Percentiles rank a stretch among this genome's conserved stretches.
phyloP scores from a whole-genome alignment of 2,797 vertebrate species.

The Pangasius larnaudii region DNA sequence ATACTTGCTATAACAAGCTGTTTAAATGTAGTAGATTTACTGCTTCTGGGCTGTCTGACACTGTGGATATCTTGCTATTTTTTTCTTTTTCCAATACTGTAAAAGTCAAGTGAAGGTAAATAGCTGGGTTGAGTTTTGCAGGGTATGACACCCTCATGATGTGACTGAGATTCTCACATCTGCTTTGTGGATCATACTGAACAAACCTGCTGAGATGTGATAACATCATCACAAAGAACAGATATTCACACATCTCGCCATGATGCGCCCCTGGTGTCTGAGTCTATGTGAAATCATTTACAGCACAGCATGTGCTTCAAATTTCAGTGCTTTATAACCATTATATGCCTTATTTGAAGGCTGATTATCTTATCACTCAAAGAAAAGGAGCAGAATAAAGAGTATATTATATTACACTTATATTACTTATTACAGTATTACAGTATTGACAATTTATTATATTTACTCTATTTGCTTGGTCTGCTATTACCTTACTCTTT shows the following conservation, averaged over 20 bases:
- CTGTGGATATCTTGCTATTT: background rate
- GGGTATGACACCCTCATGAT: background rate
- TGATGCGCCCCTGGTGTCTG: too few relatives aligned
- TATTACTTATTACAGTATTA: background rate
- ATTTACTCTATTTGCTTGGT: background rate
- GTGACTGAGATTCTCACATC: slow-evolving; percentile 4
- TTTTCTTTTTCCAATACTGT: background rate
- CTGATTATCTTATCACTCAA: background rate
- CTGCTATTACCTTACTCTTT: too few relatives aligned
- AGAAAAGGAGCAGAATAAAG: background rate
- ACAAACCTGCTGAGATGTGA: slow-evolving; percentile 18
- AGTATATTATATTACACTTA: too few relatives aligned
- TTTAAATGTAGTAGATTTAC: background rate
- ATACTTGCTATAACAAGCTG: background rate
- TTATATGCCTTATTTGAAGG: background rate
- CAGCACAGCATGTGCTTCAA: slow-evolving; percentile 27
- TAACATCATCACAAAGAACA: background rate
- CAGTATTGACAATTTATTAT: background rate
- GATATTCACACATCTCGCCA: slow-evolving; percentile 8
- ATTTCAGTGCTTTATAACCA: background rate
- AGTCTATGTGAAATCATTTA: slow-evolving; percentile 24
- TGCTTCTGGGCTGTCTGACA: background rate
- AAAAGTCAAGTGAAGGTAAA: background rate
- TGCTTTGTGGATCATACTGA: slow-evolving; percentile 14
- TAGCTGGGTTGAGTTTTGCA: background rate